phyloP scores from a whole-genome alignment of 2,113 vertebrate genomes.

The Saimiri boliviensis region DNA sequence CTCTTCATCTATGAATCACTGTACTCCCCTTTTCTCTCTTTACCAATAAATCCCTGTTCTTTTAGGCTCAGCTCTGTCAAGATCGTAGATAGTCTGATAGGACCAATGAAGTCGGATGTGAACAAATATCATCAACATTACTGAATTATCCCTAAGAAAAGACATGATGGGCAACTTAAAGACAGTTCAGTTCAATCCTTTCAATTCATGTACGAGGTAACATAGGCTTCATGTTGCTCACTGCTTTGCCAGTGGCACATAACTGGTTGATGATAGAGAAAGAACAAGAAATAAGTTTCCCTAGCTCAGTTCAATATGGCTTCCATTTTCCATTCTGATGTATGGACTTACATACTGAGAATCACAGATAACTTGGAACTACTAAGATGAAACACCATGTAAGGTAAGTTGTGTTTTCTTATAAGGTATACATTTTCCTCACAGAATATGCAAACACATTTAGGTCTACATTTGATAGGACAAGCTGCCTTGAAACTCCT shows the following conservation, averaged over 20 bases:
- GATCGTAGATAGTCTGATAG: neutral
- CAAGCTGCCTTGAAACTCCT: constrained; percentile 67
- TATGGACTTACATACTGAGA: neutral
- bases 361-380: neutral
- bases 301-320: neutral
- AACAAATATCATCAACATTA: rapidly evolving
- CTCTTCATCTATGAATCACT: neutral
- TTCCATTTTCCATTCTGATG: neutral
- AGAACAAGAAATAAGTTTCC: neutral
- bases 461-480: constrained; percentile 45
- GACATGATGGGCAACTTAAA: rapidly evolving
- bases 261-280: rapidly evolving
- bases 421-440: neutral
- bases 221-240: rapidly evolving
- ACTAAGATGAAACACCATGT: neutral
- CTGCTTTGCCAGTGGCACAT: rapidly evolving
- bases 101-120: neutral
- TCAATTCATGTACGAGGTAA: rapidly evolving
- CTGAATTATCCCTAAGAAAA: neutral
- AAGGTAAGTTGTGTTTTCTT: neutral
- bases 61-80: neutral
- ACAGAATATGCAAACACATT: neutral
- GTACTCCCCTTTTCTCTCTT: neutral
- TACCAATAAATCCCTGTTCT: neutral
- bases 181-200: rapidly evolving